These are phyloP conservation scores for Apodemus sylvaticus DNA, from an alignment of 2,113 vertebrate genomes.

Conservation along the genomic window DNA sequence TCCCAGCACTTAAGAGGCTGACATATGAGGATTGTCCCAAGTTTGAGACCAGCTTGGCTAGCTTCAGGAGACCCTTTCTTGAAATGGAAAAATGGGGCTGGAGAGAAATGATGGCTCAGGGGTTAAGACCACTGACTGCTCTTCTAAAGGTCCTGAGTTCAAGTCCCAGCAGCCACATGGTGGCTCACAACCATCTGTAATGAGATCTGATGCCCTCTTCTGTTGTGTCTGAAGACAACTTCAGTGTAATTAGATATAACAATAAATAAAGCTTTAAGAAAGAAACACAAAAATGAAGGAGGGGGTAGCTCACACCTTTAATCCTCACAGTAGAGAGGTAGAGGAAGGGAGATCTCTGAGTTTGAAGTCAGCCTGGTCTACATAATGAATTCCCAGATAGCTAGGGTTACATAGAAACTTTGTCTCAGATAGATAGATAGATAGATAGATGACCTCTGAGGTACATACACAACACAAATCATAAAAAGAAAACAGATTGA, in stretches of 20 bases:
- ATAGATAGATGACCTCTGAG: not conserved
- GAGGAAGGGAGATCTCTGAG: not conserved
- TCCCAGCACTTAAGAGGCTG: not conserved
- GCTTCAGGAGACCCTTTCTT: not conserved
- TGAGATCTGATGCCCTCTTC: too few relatives aligned
- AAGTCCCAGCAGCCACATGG: too few relatives aligned
- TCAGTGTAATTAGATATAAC: too few relatives aligned
- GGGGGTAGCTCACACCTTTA: not conserved
- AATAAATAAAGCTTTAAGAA: too few relatives aligned
- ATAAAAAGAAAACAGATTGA: not conserved
- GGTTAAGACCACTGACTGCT: too few relatives aligned
- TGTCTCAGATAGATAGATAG: not conserved
- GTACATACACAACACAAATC: not conserved
- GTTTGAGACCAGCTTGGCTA: not conserved
- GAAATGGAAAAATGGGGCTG: not conserved
- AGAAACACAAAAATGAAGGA: not conserved
- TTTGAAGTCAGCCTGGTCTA: not conserved
- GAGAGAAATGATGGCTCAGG: too few relatives aligned
- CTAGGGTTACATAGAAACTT: not conserved
- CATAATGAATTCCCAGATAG: not conserved
- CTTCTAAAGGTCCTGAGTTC: too few relatives aligned
- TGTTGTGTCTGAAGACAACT: too few relatives aligned
- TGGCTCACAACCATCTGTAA: too few relatives aligned
- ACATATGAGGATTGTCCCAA: not conserved
- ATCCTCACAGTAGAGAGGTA: not conserved